These are phyloP conservation scores for Champsocephalus gunnari DNA, from an alignment of 2,797 vertebrate species.

Conservation along the genomic window DNA sequence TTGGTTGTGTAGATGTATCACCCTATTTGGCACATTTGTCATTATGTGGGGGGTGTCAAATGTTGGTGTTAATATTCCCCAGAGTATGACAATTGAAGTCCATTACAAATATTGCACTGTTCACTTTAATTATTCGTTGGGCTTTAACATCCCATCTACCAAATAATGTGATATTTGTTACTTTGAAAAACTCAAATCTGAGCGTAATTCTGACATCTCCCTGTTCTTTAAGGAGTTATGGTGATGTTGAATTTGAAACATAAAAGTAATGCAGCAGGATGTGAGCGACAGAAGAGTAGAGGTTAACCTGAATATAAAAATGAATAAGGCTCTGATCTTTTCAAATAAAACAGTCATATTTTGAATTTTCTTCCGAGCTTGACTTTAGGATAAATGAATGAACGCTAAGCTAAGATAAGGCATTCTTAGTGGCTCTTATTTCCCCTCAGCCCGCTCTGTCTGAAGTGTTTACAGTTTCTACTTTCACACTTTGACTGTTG, in stretches of 20 bases:
- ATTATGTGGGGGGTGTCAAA: neutral
- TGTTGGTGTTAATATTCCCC: neutral
- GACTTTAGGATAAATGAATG: constrained; percentile 20
- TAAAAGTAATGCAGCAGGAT: neutral
- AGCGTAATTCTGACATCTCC: too few relatives aligned
- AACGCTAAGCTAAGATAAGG: neutral
- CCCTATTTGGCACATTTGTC: constrained; percentile 1
- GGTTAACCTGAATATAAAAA: neutral
- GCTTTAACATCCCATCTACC: neutral
- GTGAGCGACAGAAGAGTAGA: neutral
- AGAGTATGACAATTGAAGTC: neutral
- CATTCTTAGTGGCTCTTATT: constrained; percentile 1
- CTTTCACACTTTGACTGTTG: constrained; percentile 35
- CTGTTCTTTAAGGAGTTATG: neutral
- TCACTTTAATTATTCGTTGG: neutral
- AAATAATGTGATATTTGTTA: neutral
- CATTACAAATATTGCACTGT: neutral
- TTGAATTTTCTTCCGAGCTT: constrained; percentile 28
- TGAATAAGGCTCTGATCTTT: constrained; percentile 15
- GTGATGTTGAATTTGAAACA: constrained; percentile 8
- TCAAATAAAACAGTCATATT: constrained; percentile 23
- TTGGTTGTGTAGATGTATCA: constrained; percentile 12
- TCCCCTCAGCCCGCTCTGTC: constrained; percentile 3
- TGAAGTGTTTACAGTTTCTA: constrained; percentile 46
- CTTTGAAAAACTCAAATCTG: too few relatives aligned